These are phyloP conservation scores for Chloroceryle aenea DNA, from an alignment of 2,113 vertebrate genomes.

Conservation along the genomic window DNA sequence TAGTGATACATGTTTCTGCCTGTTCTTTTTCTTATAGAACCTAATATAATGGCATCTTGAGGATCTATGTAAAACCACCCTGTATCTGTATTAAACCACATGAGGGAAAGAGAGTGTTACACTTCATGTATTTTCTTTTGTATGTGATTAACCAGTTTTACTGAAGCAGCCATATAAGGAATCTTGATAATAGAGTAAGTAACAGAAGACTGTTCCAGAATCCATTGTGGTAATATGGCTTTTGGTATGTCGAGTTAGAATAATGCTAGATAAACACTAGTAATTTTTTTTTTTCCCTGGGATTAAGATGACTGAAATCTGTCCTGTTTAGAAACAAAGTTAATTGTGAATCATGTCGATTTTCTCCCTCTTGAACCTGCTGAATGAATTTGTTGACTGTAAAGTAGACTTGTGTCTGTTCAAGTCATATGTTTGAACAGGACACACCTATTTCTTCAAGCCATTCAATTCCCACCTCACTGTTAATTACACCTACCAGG, in stretches of 20 bases:
- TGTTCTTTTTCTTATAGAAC: background rate
- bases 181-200: background rate
- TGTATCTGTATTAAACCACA: background rate
- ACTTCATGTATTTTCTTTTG: background rate
- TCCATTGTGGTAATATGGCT: background rate
- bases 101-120: background rate
- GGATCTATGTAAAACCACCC: background rate
- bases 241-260: background rate
- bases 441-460: background rate
- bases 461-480: background rate
- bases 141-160: background rate
- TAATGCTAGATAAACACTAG: background rate
- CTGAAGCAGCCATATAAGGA: background rate
- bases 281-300: background rate
- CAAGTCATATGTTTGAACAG: rapidly evolving
- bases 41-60: background rate
- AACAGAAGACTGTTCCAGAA: background rate
- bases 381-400: background rate
- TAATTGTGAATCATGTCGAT: background rate
- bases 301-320: background rate
- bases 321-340: background rate
- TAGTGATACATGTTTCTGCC: background rate
- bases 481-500: background rate
- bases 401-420: background rate
- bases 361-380: background rate